Conservation (phyloP, 2,113 vertebrate species). For the Anhinga anhinga region DNA sequence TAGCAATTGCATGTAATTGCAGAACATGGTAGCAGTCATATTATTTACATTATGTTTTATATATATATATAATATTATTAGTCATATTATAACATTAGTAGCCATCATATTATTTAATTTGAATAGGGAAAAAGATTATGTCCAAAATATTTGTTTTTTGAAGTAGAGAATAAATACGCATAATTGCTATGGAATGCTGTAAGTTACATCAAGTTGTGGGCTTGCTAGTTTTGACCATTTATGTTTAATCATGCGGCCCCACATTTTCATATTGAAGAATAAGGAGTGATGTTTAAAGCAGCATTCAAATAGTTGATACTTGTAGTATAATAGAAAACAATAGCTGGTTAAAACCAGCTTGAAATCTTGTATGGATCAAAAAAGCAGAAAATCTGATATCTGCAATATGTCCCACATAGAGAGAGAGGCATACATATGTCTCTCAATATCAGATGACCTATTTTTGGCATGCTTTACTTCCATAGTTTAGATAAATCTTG, state of each 20-base stretch:
- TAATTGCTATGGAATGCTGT: neutral
- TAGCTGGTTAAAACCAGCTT: neutral
- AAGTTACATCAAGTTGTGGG: neutral
- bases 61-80: too few relatives aligned
- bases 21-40: neutral
- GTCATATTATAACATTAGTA: too few relatives aligned
- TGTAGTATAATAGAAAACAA: neutral
- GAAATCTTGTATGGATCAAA: slow-evolving; percentile 12
- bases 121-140: neutral
- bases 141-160: neutral
- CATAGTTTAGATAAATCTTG: neutral
- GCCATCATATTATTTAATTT: neutral
- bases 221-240: neutral
- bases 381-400: neutral
- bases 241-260: neutral
- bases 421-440: neutral
- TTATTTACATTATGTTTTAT: too few relatives aligned
- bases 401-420: neutral
- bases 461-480: slow-evolving; percentile 6
- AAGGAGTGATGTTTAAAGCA: neutral
- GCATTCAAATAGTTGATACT: neutral
- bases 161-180: neutral
- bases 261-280: neutral
- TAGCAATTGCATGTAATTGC: neutral
- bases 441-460: slow-evolving; percentile 5